Evolutionary conservation across 2,888 invertebrate genomes (phyloP).

Genomic region (Spodoptera picta): DNA sequence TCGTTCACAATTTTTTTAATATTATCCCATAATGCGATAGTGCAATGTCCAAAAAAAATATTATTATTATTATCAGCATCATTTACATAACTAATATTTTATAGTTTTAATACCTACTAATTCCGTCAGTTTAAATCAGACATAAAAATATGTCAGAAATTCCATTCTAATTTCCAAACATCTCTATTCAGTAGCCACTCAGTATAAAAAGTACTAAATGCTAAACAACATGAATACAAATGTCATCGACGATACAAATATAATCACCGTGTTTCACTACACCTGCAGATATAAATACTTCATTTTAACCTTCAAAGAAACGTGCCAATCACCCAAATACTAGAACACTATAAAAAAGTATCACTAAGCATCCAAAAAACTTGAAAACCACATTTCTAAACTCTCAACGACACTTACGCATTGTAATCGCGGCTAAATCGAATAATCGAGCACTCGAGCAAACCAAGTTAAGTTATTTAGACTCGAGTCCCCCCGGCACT

Average conservation of each 20-base stretch:
- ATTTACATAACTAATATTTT: too few species aligned
- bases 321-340: slow-evolving; percentile 59
- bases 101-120: too few species aligned
- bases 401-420: slow-evolving; percentile 77
- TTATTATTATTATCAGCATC: too few species aligned
- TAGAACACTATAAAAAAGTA: slow-evolving; percentile 48
- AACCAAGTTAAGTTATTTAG: slow-evolving; percentile 84
- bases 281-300: slow-evolving; percentile 48
- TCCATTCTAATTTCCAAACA: slow-evolving; percentile 24
- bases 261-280: slow-evolving; percentile 47
- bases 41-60: too few species aligned
- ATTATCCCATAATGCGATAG: too few species aligned
- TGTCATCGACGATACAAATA: slow-evolving; percentile 55
- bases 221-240: slow-evolving; percentile 49
- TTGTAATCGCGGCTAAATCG: slow-evolving; percentile 84
- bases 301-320: slow-evolving; percentile 44
- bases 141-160: slow-evolving; percentile 14
- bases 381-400: slow-evolving; percentile 68
- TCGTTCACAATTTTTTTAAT: too few species aligned
- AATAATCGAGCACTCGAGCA: slow-evolving; percentile 83
- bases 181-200: slow-evolving; percentile 16
- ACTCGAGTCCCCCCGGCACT: slow-evolving; percentile 78
- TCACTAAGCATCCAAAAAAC: slow-evolving; percentile 55
- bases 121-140: too few species aligned
- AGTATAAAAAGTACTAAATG: slow-evolving; percentile 43